Evolutionary conservation across 2,888 invertebrate genomes (phyloP).

Genomic region (Mesorhabditis spiculigera): DNA sequence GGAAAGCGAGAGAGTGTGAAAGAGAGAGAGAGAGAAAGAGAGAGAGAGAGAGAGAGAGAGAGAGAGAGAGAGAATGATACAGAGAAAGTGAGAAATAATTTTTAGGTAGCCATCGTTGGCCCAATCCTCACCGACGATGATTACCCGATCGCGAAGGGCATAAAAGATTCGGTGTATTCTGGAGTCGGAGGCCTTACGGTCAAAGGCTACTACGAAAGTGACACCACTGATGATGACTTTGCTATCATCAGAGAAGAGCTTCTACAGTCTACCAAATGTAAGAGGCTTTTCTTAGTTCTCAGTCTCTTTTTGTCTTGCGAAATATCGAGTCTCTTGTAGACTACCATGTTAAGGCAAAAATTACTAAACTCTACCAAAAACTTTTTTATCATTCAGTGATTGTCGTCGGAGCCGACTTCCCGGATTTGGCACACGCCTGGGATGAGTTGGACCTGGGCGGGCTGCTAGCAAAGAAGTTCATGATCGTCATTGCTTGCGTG

Average conservation of each 20-base stretch:
- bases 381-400: no score
- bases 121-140: neutral
- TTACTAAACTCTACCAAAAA: no score
- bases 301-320: no score
- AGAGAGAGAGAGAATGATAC: neutral
- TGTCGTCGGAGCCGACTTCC: neutral
- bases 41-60: neutral
- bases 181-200: neutral
- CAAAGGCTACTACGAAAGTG: neutral
- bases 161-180: neutral
- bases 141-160: neutral
- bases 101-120: neutral
- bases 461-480: neutral
- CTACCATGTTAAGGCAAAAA: no score
- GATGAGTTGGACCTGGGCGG: neutral
- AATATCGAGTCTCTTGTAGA: no score
- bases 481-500: conserved; percentile 1
- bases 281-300: no score
- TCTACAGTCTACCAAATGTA: neutral
- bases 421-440: neutral
- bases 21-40: conserved; percentile 6
- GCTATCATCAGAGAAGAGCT: neutral
- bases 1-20: neutral
- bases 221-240: neutral
- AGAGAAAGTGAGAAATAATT: neutral